Percentiles rank a stretch among this genome's conserved stretches.
phyloP scores from a whole-genome alignment of 2,888 invertebrate genomes.

The Orthonychiurus folsomi region DNA sequence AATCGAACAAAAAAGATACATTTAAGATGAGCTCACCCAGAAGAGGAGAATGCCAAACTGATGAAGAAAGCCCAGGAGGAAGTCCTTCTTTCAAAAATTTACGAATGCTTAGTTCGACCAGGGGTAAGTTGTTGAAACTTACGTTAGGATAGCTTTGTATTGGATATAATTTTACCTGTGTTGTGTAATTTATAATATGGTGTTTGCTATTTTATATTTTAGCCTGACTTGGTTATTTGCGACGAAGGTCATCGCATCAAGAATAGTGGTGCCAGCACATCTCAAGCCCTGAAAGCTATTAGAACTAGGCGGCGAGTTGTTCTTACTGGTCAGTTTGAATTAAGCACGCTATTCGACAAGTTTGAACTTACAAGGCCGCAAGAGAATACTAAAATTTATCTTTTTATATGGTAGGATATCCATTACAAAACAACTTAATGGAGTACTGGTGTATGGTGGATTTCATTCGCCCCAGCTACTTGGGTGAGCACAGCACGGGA shows the following conservation, averaged over 20 bases:
- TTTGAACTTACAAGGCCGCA: neutral
- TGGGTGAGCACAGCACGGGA: conserved; percentile 43
- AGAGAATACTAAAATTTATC: neutral
- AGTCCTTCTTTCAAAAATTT: conserved; percentile 57
- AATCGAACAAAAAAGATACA: conserved; percentile 53
- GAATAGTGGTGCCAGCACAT: conserved; percentile 93
- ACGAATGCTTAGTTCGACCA: conserved; percentile 73
- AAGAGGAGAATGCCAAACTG: conserved; percentile 6
- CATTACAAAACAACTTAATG: conserved; percentile 90
- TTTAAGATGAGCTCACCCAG: neutral
- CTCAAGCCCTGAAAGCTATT: conserved; percentile 88
- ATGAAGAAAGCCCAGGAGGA: conserved; percentile 48
- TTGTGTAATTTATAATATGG: no score
- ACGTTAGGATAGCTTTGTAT: no score
- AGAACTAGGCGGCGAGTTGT: conserved; percentile 88
- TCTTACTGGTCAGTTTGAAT: conserved; percentile 57
- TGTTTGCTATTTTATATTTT: no score
- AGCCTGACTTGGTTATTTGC: conserved; percentile 86
- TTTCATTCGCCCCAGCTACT: conserved; percentile 93
- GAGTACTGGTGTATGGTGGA: conserved; percentile 99
- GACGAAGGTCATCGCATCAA: conserved; percentile 97
- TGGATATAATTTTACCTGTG: no score
- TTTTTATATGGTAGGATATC: conserved; percentile 56
- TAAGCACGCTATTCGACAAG: neutral
- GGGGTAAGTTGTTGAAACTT: no score